These are phyloP conservation scores for Pammene fasciana DNA, from an alignment of 2,888 invertebrate species.

Conservation along the genomic window DNA sequence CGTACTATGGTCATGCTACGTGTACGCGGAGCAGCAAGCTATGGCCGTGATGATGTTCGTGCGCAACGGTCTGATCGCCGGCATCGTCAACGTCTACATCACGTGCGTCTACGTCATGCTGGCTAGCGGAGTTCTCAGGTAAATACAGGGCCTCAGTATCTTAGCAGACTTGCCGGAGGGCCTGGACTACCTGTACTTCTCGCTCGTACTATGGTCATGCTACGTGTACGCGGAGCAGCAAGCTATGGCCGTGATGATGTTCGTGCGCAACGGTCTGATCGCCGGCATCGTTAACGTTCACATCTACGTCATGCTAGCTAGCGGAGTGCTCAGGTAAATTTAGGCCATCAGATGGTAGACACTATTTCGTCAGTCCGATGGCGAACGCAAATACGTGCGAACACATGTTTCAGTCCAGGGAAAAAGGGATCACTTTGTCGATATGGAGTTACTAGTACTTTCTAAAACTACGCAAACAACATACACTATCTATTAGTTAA, in stretches of 20 bases:
- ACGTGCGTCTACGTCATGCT: slow-evolving; percentile 87
- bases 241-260: slow-evolving; percentile 90
- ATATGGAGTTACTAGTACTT: no score
- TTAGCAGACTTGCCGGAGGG: slow-evolving; percentile 82
- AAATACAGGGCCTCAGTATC: slow-evolving; percentile 68
- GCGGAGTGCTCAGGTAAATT: slow-evolving; percentile 88
- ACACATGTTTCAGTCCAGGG: no score
- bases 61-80: slow-evolving; percentile 89
- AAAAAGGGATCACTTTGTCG: no score
- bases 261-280: slow-evolving; percentile 89
- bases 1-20: slow-evolving; percentile 92
- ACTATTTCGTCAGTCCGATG: no score
- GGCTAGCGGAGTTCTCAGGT: slow-evolving; percentile 91
- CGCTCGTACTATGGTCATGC: slow-evolving; percentile 91
- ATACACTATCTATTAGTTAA: no score
- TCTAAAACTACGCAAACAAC: no score
- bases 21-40: slow-evolving; percentile 93
- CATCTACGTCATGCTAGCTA: slow-evolving; percentile 87
- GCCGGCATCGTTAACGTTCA: slow-evolving; percentile 92
- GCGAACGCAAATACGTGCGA: no score
- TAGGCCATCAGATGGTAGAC: no score
- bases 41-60: slow-evolving; percentile 92
- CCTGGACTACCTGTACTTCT: slow-evolving; percentile 86
- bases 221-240: slow-evolving; percentile 94
- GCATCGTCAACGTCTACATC: slow-evolving; percentile 90